A percentile compares a stretch with the other conserved stretches of the same genome.
These are phyloP conservation scores for Larimichthys polyactis DNA, from an alignment of 2,113 vertebrate genomes.

Conservation along the genomic window DNA sequence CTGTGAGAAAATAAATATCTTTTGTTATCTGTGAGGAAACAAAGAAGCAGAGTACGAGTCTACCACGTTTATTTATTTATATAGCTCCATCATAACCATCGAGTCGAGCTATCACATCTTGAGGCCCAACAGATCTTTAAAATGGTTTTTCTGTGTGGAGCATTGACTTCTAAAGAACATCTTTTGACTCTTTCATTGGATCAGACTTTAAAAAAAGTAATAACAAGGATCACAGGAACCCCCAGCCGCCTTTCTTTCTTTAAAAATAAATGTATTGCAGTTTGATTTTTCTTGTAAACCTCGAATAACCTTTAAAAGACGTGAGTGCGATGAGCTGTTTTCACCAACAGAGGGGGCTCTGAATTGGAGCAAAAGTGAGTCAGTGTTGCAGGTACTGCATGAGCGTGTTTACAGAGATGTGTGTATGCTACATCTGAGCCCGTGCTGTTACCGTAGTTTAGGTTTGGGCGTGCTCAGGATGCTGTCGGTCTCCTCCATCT, in stretches of 20 bases:
- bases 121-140: no score
- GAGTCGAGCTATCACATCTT: not conserved
- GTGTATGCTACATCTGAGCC: no score
- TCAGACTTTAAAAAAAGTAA: not conserved
- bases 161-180: not conserved
- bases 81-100: not conserved
- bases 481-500: slow-evolving; percentile 95
- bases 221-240: not conserved
- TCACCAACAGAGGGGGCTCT: slow-evolving; percentile 71
- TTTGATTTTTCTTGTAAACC: not conserved
- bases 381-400: not conserved
- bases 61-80: not conserved
- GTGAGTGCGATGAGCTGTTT: not conserved
- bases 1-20: not conserved
- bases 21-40: not conserved
- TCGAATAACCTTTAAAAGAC: not conserved
- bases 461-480: slow-evolving; percentile 95
- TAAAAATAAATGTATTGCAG: not conserved
- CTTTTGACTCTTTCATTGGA: not conserved
- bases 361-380: not conserved
- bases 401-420: not conserved
- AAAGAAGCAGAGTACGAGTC: not conserved
- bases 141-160: not conserved
- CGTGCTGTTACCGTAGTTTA: slow-evolving; percentile 86
- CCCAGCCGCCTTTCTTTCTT: not conserved